A percentile compares a stretch with the other conserved stretches of the same genome.
Evolutionary conservation across 1,140 invertebrate species (phyloP).

Genomic region (Microplitis mediator): DNA sequence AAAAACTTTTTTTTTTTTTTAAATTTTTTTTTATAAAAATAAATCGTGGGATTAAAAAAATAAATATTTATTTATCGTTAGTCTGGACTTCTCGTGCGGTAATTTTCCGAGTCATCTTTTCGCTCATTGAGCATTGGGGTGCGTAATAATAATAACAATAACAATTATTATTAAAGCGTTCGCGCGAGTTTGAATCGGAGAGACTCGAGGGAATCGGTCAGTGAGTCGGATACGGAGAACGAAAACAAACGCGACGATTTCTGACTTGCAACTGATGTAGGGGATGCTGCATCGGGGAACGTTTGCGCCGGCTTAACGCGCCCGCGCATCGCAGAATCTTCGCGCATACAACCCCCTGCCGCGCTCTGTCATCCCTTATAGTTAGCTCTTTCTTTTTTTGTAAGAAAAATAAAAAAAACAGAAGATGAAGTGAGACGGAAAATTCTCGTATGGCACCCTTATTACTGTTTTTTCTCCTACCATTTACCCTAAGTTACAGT

Average conservation of each 20-base stretch:
- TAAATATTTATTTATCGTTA: too few species aligned
- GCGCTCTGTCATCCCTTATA: background rate
- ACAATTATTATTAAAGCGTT: too few species aligned
- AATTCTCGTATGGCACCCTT: constrained; percentile 1
- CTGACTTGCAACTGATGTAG: constrained; percentile 57
- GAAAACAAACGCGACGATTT: constrained; percentile 53
- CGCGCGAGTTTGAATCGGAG: background rate
- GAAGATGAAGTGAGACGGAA: too few species aligned
- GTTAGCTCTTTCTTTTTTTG: background rate
- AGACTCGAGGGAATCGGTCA: background rate
- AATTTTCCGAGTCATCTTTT: too few species aligned
- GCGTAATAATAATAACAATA: too few species aligned
- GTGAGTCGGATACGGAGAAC: background rate
- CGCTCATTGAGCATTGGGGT: too few species aligned
- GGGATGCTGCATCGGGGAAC: constrained; percentile 55
- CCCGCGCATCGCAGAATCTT: constrained; percentile 41
- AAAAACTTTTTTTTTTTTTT: background rate
- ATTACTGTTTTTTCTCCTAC: constrained; percentile 29
- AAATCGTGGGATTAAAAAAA: too few species aligned
- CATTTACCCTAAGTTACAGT: background rate
- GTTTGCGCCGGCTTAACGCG: constrained; percentile 55
- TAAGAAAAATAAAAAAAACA: background rate
- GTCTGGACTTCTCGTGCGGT: too few species aligned
- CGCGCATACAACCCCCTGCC: constrained; percentile 32
- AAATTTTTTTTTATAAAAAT: too few species aligned